These are phyloP conservation scores for Orientallactaga bullata DNA, from an alignment of 2,113 vertebrate species.

Conservation along the genomic window DNA sequence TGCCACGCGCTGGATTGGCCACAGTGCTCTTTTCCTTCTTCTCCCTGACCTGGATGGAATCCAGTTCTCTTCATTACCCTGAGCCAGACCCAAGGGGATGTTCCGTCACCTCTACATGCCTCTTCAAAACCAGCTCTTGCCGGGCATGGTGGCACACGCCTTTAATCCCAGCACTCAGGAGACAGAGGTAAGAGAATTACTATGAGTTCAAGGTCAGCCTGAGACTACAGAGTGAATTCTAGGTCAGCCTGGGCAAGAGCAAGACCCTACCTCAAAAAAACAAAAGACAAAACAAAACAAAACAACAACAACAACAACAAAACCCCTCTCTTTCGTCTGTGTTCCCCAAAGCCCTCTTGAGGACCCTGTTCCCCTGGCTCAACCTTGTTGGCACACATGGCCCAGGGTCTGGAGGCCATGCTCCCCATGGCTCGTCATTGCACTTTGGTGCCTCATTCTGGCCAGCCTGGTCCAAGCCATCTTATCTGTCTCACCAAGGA, in stretches of 20 bases:
- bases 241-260: too few species aligned
- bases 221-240: too few species aligned
- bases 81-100: neutral
- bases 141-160: too few species aligned
- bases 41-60: neutral
- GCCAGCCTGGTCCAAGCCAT: neutral
- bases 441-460: neutral
- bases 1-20: rapidly evolving
- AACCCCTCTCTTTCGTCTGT: neutral
- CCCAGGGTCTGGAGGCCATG: rapidly evolving
- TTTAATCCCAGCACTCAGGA: too few species aligned
- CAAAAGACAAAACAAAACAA: too few species aligned
- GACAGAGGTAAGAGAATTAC: too few species aligned
- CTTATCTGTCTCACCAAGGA: neutral
- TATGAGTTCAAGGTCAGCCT: too few species aligned
- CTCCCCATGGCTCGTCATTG: rapidly evolving
- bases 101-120: rapidly evolving
- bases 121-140: neutral
- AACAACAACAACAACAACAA: too few species aligned
- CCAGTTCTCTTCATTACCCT: too few species aligned
- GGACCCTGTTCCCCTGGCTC: neutral
- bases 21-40: rapidly evolving
- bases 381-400: rapidly evolving
- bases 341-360: rapidly evolving
- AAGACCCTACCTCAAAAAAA: too few species aligned